Base-by-base conservation (phyloP, 2,113 vertebrate genomes). In the Plestiodon gilberti region DNA sequence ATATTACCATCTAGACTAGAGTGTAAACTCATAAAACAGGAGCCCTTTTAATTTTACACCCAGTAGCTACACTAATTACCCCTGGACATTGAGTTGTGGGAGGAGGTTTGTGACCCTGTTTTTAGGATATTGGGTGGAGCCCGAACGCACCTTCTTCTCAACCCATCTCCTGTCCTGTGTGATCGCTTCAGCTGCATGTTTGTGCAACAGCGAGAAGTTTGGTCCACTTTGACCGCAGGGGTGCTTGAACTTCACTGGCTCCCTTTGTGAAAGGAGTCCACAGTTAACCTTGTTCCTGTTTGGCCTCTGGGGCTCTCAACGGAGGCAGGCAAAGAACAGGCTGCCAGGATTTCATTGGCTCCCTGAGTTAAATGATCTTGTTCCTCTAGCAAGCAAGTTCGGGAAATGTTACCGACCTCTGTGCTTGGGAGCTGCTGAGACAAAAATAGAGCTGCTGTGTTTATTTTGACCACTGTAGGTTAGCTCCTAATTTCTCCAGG, bases 401-500 rank as follows among this genome's bases (percentile, higher is more conserved):
- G 43, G n/a, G 70, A 75, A 52, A 71, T n/a, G 77, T 71, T 83
- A 52, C 30, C 30, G 38, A 80, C 14, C n/a, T 3, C 43, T 61
- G 17, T 76, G 59, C 38, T 65, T 5, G 40, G 61, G 59, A 75
- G 25, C 10, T 8, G 59, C 35, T 59, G 55, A 65, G 69, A 57
- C 35, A 84, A 40, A 80, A 88, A 84, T 59, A 84, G 77, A 75
- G n/a, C 35, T 1, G 1, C 13, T 25, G 77, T 84, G 69, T 88
- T 88, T 88, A 69, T 75, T 84, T 75, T 81, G 61, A 76, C 18
- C 67, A 28, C 43, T 67, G 77, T 33, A 69, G 43, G 77, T 55
- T 79, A 55, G 2, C n/a, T 74, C 57, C 43, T 87, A 81, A 87
- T 87, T 81, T 81, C 85, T 87, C 85, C 59, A 65, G 85, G 61